phyloP scores from a whole-genome alignment of 1,140 invertebrate genomes.

The Drosophila nigrodunni region DNA sequence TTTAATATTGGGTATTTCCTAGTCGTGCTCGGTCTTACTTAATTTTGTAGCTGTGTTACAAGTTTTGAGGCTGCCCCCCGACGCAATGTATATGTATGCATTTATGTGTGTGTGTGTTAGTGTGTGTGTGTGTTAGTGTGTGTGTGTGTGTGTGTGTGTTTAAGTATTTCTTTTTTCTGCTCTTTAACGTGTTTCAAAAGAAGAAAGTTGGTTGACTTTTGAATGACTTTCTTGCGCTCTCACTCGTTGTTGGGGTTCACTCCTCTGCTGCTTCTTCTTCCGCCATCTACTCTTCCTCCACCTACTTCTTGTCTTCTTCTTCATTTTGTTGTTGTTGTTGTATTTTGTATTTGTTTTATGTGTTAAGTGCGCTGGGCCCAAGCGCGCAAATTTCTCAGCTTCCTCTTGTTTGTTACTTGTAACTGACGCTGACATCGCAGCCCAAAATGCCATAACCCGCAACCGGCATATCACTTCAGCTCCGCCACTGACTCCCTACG shows the following conservation, averaged over 20 bases:
- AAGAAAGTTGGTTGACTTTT: constrained; percentile 84
- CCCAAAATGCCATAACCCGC: constrained; percentile 59
- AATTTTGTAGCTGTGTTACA: constrained; percentile 31
- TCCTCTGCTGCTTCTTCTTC: neutral
- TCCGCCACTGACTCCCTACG: too few relatives aligned
- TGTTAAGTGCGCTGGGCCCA: constrained; percentile 81
- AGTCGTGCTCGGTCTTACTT: neutral
- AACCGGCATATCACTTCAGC: neutral
- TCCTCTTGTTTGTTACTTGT: constrained; percentile 32
- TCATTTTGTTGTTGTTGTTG: constrained; percentile 47
- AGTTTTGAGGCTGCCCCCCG: constrained; percentile 37
- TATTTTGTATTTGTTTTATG: constrained; percentile 76
- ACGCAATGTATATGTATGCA: constrained; percentile 6
- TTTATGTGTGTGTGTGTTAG: neutral
- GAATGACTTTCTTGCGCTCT: constrained; percentile 77
- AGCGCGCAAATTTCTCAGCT: constrained; percentile 65
- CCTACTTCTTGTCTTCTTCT: neutral
- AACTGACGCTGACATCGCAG: constrained; percentile 73
- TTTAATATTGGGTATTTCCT: too few relatives aligned
- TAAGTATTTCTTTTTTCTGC: constrained; percentile 51
- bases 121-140: constrained; percentile 1
- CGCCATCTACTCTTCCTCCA: neutral
- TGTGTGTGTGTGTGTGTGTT: constrained; percentile 32
- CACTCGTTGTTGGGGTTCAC: constrained; percentile 48
- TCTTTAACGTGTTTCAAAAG: constrained; percentile 82